Conservation (phyloP, 1,140 invertebrate species). For the Drosophila nikananu region DNA sequence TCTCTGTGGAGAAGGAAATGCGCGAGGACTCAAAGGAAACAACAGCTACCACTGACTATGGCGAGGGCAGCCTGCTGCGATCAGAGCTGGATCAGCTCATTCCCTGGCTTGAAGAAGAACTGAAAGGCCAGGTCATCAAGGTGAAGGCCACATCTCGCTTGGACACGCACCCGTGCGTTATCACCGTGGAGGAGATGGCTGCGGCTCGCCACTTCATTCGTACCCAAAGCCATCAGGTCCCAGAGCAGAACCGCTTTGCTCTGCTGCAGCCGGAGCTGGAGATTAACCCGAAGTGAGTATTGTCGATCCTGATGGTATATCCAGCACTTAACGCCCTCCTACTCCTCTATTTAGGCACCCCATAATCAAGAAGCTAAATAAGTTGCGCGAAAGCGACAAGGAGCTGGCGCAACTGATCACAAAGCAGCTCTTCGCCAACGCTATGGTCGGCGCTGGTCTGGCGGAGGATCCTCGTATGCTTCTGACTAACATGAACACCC, state of each 20-base stretch:
- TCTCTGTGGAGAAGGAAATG: conserved; percentile 98
- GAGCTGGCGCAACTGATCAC: conserved; percentile 93
- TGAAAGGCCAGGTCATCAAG: conserved; percentile 92
- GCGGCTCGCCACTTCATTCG: conserved; percentile 97
- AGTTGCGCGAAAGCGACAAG: conserved; percentile 90
- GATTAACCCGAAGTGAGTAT: conserved; percentile 94
- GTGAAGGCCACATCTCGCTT: conserved; percentile 93
- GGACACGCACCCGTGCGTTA: conserved; percentile 95
- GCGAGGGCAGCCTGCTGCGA: conserved; percentile 89
- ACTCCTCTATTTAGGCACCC: conserved; percentile 89
- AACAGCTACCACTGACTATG: conserved; percentile 86
- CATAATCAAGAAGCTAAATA: conserved; percentile 95
- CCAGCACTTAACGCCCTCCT: background rate
- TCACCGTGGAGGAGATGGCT: conserved; percentile 98
- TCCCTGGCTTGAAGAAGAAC: conserved; percentile 91
- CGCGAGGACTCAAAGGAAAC: conserved; percentile 88
- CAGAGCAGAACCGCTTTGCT: conserved; percentile 94
- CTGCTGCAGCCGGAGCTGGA: conserved; percentile 96
- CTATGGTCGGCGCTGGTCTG: conserved; percentile 97
- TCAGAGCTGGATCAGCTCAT: conserved; percentile 91
- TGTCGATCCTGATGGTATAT: background rate
- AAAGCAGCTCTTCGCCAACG: conserved; percentile 97
- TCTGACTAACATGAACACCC: conserved; percentile 93
- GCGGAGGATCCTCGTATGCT: conserved; percentile 95
- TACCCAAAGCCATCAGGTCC: conserved; percentile 93